A percentile compares a stretch with the other conserved stretches of the same genome.
Evolutionary conservation across 2,113 vertebrate genomes (phyloP).

Genomic region (Pseudolaguvia tuberculata): DNA sequence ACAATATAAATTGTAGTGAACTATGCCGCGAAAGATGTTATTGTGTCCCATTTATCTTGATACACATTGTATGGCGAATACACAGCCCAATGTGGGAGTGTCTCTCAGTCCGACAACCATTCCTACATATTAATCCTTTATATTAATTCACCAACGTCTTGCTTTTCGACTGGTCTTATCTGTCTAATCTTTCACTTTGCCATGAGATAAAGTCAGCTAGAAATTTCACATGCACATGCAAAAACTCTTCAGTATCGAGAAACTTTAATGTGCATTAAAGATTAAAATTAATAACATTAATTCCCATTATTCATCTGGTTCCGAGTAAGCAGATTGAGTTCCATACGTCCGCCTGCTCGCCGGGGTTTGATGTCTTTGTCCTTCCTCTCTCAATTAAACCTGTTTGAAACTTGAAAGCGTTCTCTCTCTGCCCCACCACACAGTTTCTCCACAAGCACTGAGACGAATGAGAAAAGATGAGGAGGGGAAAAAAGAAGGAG

Average conservation of each 20-base stretch:
- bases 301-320: conserved; percentile 44
- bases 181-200: conserved; percentile 28
- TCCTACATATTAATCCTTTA: neutral
- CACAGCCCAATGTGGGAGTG: neutral
- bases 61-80: too few species aligned
- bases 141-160: neutral
- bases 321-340: conserved; percentile 40
- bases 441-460: conserved; percentile 29
- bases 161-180: conserved; percentile 28
- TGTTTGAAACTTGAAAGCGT: conserved; percentile 48
- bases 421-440: conserved; percentile 29
- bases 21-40: too few species aligned
- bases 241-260: neutral
- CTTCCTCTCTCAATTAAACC: conserved; percentile 50
- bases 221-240: conserved; percentile 17
- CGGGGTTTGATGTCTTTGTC: conserved; percentile 47
- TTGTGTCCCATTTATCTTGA: too few species aligned
- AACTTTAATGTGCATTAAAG: conserved; percentile 39
- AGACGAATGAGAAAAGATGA: conserved; percentile 28
- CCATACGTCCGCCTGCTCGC: conserved; percentile 19
- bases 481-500: neutral
- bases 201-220: conserved; percentile 24
- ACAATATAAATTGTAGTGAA: too few species aligned
- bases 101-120: conserved; percentile 8
- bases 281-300: conserved; percentile 48